These are phyloP conservation scores for Dioctria linearis DNA, from an alignment of 2,888 invertebrate species.

Conservation along the genomic window DNA sequence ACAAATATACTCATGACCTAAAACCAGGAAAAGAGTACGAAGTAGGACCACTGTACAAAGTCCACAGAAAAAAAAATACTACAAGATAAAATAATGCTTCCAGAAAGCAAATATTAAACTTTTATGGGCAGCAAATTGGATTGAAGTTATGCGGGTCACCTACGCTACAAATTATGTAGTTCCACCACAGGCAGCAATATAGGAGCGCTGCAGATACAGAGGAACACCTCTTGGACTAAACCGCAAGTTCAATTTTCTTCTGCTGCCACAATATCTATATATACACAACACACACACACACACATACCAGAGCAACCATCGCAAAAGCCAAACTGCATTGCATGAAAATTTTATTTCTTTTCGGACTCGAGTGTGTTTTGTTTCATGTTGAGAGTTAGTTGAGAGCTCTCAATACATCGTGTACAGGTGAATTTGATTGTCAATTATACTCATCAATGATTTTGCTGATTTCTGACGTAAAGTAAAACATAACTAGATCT, in stretches of 20 bases:
- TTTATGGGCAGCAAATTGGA: conserved; percentile 51
- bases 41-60: not conserved
- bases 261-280: not conserved
- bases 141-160: conserved; percentile 46
- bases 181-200: too few species aligned
- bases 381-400: not conserved
- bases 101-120: conserved; percentile 50
- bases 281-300: too few species aligned
- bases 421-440: too few species aligned
- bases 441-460: too few species aligned
- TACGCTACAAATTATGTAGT: not conserved
- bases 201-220: too few species aligned
- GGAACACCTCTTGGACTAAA: not conserved
- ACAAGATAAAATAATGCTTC: conserved; percentile 29
- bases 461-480: too few species aligned
- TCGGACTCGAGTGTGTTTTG: not conserved
- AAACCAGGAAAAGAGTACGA: conserved; percentile 31
- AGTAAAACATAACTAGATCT: too few species aligned
- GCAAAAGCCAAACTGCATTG: conserved; percentile 1
- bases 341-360: not conserved
- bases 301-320: not conserved
- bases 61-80: not conserved
- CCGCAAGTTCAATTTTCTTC: not conserved
- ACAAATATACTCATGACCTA: conserved; percentile 14
- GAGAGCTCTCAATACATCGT: too few species aligned